phyloP scores from a whole-genome alignment of 2,888 invertebrate species.

The Hydropsyche betteni region DNA sequence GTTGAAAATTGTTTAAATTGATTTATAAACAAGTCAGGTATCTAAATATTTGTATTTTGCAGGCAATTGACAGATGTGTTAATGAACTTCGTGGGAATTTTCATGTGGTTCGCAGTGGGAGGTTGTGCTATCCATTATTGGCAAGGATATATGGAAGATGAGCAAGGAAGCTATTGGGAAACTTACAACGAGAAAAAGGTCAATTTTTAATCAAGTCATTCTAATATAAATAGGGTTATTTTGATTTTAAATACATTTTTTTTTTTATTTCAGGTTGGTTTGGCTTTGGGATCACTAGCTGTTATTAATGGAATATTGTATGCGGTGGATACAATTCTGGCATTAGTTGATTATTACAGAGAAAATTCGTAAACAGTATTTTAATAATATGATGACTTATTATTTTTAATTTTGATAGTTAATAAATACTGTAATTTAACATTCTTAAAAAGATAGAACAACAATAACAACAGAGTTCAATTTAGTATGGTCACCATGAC shows the following conservation, averaged over 20 bases:
- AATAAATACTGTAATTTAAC: no score
- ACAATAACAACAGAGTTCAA: no score
- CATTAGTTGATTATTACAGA: conserved; percentile 78
- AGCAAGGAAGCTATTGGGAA: background rate
- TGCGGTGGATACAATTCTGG: conserved; percentile 80
- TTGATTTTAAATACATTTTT: background rate
- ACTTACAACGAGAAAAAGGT: conserved; percentile 24
- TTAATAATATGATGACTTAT: background rate
- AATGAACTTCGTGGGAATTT: conserved; percentile 87
- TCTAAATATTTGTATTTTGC: conserved; percentile 53
- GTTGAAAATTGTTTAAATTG: background rate
- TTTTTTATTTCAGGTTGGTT: conserved; percentile 69
- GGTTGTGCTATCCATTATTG: conserved; percentile 89
- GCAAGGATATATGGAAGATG: conserved; percentile 79
- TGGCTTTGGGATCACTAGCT: conserved; percentile 83
- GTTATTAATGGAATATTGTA: conserved; percentile 83
- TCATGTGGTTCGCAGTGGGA: conserved; percentile 86
- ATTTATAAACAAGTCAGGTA: background rate
- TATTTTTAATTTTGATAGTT: no score
- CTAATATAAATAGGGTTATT: conserved; percentile 17
- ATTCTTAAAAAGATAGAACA: no score
- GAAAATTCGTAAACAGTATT: conserved; percentile 63
- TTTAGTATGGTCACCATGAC: no score
- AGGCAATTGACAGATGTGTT: conserved; percentile 82
- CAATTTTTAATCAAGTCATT: background rate